phyloP scores from a whole-genome alignment of 1,140 invertebrate genomes.

The Oncopodura yosiiana region DNA sequence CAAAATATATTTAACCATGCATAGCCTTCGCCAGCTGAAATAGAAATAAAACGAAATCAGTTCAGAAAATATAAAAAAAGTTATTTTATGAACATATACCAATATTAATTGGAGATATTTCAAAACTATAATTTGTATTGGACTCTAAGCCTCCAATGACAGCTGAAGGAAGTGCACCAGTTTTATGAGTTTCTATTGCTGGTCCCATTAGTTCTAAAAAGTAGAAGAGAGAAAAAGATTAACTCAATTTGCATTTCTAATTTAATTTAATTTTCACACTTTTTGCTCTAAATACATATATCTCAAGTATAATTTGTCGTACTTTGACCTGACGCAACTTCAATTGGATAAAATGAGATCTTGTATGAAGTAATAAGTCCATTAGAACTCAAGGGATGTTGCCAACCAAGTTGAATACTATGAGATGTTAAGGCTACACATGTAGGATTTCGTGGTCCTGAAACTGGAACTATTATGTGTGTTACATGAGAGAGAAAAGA shows the following conservation, averaged over 20 bases:
- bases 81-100: too few relatives aligned
- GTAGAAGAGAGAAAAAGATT: slow-evolving; percentile 6
- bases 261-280: neutral
- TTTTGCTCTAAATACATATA: neutral
- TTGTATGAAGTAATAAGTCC: slow-evolving; percentile 23
- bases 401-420: slow-evolving; percentile 45
- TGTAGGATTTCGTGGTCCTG: slow-evolving; percentile 37
- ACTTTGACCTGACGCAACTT: neutral
- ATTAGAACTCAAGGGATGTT: slow-evolving; percentile 37
- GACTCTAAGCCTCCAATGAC: slow-evolving; percentile 53
- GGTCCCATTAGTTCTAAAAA: too few relatives aligned
- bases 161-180: slow-evolving; percentile 44
- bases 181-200: slow-evolving; percentile 50
- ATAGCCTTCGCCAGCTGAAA: slow-evolving; percentile 59
- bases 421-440: slow-evolving; percentile 40
- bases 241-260: neutral
- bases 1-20: slow-evolving; percentile 56
- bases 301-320: neutral
- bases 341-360: slow-evolving; percentile 16
- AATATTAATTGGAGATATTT: slow-evolving; percentile 63
- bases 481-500: too few relatives aligned
- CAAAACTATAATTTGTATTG: slow-evolving; percentile 66
- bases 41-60: too few relatives aligned
- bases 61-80: too few relatives aligned
- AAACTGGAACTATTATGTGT: slow-evolving; percentile 39